These are phyloP conservation scores for Uropetala carovei DNA, from an alignment of 2,888 invertebrate genomes.

Conservation along the genomic window DNA sequence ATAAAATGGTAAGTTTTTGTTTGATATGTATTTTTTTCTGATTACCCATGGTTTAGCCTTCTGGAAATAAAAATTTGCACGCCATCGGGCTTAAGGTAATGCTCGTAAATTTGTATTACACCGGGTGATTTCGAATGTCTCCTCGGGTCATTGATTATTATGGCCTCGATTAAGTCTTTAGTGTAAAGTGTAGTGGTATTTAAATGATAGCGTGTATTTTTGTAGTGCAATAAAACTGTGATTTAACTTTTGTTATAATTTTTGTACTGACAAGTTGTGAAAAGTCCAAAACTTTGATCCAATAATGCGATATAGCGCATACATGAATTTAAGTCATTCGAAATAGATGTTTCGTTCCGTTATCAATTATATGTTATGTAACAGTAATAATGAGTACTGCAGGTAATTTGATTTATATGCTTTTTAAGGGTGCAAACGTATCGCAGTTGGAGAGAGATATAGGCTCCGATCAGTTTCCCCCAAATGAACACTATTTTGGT, in stretches of 20 bases:
- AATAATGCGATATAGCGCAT: background rate
- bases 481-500: constrained; percentile 99
- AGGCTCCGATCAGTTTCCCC: constrained; percentile 98
- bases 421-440: constrained; percentile 95
- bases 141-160: constrained; percentile 34
- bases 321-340: background rate
- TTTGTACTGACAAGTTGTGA: background rate
- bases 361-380: background rate
- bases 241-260: background rate
- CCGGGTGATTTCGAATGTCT: constrained; percentile 40
- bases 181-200: background rate
- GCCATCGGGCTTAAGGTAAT: background rate
- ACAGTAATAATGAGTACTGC: background rate
- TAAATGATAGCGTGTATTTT: background rate
- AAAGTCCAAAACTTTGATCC: background rate
- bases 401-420: background rate
- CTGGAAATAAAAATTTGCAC: background rate
- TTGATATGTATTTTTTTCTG: background rate
- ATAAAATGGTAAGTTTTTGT: constrained; percentile 54
- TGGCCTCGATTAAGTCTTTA: constrained; percentile 12
- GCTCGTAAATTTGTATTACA: constrained; percentile 47
- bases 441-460: constrained; percentile 99
- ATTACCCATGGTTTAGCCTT: background rate
- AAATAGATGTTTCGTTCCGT: background rate
- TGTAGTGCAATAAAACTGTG: background rate